These are phyloP conservation scores for Prionailurus viverrinus DNA, from an alignment of 2,113 vertebrate genomes.

Conservation along the genomic window DNA sequence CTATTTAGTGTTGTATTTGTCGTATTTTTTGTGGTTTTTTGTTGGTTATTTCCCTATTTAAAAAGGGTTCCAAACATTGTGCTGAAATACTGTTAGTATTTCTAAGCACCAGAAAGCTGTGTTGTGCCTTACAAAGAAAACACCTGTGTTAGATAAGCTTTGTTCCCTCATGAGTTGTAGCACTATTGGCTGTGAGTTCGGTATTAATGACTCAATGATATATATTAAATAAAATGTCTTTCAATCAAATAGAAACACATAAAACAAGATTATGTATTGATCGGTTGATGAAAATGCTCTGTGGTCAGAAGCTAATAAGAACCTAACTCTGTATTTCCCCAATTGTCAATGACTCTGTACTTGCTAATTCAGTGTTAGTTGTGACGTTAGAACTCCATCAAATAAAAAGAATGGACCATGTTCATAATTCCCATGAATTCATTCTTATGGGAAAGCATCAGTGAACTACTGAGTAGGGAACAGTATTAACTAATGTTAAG, in stretches of 20 bases:
- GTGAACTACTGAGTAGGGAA: not conserved
- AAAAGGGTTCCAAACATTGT: not conserved
- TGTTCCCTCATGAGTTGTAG: not conserved
- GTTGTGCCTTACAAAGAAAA: not conserved
- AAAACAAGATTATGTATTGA: not conserved
- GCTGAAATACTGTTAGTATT: not conserved
- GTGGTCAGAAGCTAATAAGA: not conserved
- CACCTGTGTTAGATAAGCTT: not conserved
- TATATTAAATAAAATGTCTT: not conserved
- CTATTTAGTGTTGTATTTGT: not conserved
- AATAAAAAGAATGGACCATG: not conserved
- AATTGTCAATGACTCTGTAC: not conserved
- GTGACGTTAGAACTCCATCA: not conserved
- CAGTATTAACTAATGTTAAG: conserved; percentile 17
- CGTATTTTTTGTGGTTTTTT: not conserved
- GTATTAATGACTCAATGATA: not conserved
- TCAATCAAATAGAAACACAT: not conserved
- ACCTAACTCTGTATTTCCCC: not conserved
- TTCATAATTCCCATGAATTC: conserved; percentile 3
- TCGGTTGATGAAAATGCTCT: not conserved
- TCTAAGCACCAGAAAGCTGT: not conserved
- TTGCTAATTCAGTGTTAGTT: not conserved
- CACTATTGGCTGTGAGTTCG: not conserved
- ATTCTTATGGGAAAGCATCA: not conserved
- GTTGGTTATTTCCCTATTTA: not conserved